phyloP scores from a whole-genome alignment of 2,113 vertebrate genomes.

The Pteronura brasiliensis region DNA sequence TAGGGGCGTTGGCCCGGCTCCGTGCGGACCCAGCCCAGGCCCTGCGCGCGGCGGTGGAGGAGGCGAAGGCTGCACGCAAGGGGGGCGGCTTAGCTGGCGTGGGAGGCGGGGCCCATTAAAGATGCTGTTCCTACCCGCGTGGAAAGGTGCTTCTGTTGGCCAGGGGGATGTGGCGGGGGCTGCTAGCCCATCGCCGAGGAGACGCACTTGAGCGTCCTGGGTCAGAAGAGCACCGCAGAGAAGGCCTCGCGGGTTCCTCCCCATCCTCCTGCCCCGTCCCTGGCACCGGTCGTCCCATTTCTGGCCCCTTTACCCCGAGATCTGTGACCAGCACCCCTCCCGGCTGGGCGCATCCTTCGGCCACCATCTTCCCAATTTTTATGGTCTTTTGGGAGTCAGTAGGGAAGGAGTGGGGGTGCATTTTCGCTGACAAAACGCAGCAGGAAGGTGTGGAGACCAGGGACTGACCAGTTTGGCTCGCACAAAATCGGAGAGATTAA shows the following conservation, averaged over 20 bases:
- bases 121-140: not conserved
- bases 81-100: slow-evolving; percentile 65
- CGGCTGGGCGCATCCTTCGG: not conserved
- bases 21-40: slow-evolving; percentile 87
- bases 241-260: not conserved
- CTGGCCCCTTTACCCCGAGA: not conserved
- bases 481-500: not conserved
- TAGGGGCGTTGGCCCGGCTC: slow-evolving; percentile 84
- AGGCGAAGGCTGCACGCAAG: slow-evolving; percentile 85
- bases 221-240: not conserved
- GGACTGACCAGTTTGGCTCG: not conserved
- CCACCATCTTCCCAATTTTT: not conserved
- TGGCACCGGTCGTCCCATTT: not conserved
- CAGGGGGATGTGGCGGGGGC: too few relatives aligned
- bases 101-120: slow-evolving; percentile 55
- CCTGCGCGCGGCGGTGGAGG: slow-evolving; percentile 87
- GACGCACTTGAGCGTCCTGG: not conserved
- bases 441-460: not conserved
- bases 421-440: not conserved
- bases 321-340: not conserved
- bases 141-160: not conserved
- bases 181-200: not conserved
- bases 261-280: too few relatives aligned
- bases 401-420: not conserved
- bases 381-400: not conserved